Percentiles rank a stretch among this genome's conserved stretches.
Conservation (phyloP, 2,113 vertebrate species). For the Colaptes auratus region DNA sequence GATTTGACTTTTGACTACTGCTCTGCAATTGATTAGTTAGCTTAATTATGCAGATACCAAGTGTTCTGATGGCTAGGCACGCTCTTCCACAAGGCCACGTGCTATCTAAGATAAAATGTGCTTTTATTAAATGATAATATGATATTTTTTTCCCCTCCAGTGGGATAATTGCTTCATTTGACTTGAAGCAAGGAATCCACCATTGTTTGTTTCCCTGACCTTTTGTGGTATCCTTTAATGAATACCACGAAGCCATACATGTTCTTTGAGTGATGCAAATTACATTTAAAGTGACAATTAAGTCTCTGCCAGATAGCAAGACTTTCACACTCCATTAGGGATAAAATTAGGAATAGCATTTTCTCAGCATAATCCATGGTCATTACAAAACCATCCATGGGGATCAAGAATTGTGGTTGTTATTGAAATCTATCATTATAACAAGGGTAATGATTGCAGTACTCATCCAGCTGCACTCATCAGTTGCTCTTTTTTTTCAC, state of each 20-base stretch:
- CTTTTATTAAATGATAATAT: not conserved
- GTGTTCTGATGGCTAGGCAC: not conserved
- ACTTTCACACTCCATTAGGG: slow-evolving; percentile 58
- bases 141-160: not conserved
- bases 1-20: slow-evolving; percentile 56
- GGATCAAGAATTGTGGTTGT: slow-evolving; percentile 23
- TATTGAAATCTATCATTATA: slow-evolving; percentile 57
- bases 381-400: slow-evolving; percentile 25
- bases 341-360: slow-evolving; percentile 50
- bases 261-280: slow-evolving; percentile 47
- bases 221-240: not conserved
- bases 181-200: not conserved
- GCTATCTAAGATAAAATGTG: not conserved
- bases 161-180: not conserved
- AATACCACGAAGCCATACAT: slow-evolving; percentile 14
- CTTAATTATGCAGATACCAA: slow-evolving; percentile 45
- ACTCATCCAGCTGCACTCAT: slow-evolving; percentile 32
- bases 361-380: slow-evolving; percentile 36
- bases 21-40: slow-evolving; percentile 36
- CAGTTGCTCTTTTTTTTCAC: slow-evolving; percentile 1
- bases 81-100: not conserved
- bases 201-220: not conserved
- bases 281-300: slow-evolving; percentile 19
- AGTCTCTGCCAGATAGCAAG: slow-evolving; percentile 10
- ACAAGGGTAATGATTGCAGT: slow-evolving; percentile 55